These are phyloP conservation scores for Exephanes ischioxanthus DNA, from an alignment of 2,888 invertebrate genomes.

Conservation along the genomic window DNA sequence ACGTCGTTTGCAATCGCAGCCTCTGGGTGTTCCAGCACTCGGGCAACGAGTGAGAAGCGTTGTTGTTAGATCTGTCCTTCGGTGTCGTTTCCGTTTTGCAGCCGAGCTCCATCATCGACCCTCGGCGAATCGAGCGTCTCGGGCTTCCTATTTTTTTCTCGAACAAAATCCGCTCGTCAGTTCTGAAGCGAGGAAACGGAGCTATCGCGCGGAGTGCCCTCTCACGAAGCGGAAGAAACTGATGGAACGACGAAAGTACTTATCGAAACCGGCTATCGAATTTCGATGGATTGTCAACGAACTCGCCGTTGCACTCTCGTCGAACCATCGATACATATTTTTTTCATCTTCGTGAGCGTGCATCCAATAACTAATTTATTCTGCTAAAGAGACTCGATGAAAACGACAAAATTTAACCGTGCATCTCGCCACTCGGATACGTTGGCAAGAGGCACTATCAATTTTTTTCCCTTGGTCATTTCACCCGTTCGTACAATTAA, in stretches of 20 bases:
- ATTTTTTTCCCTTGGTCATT: background rate
- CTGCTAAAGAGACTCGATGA: conserved; percentile 37
- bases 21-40: conserved; percentile 81
- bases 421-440: background rate
- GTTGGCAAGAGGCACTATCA: background rate
- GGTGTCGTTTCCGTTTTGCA: conserved; percentile 71
- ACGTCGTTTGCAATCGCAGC: conserved; percentile 77
- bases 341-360: background rate
- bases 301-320: background rate
- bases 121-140: conserved; percentile 90
- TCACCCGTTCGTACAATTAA: background rate
- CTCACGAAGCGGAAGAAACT: background rate
- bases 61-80: conserved; percentile 81
- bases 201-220: background rate
- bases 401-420: background rate
- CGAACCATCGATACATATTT: background rate
- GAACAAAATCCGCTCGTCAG: background rate
- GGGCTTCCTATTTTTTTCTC: conserved; percentile 66
- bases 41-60: conserved; percentile 80
- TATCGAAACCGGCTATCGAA: background rate
- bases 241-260: background rate
- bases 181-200: background rate
- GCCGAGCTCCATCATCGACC: conserved; percentile 93
- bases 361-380: background rate
- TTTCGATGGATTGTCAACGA: background rate